Percentiles rank a stretch among this genome's conserved stretches.
These are phyloP conservation scores for Spilosoma lubricipeda DNA, from an alignment of 2,888 invertebrate genomes.

Conservation along the genomic window DNA sequence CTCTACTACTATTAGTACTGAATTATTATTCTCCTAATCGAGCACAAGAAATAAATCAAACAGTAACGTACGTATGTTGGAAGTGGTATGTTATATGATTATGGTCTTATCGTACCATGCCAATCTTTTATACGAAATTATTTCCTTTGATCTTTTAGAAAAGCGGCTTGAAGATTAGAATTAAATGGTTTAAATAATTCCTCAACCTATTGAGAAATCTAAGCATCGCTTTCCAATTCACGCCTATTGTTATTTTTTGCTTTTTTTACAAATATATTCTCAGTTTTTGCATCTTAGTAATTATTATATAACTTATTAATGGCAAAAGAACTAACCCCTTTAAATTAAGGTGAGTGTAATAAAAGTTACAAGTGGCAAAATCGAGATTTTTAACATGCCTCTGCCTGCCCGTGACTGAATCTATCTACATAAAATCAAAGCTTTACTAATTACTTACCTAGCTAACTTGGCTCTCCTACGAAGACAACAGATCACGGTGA, in stretches of 20 bases:
- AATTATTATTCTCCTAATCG: neutral
- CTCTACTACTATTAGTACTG: neutral
- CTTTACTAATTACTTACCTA: constrained; percentile 63
- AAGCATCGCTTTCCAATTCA: too few relatives aligned
- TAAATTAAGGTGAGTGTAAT: neutral
- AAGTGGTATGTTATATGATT: neutral
- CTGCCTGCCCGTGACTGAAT: neutral
- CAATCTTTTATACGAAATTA: neutral
- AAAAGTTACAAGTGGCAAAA: neutral
- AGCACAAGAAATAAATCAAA: neutral
- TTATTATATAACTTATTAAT: neutral
- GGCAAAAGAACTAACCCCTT: neutral
- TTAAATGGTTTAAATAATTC: too few relatives aligned
- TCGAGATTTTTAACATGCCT: too few relatives aligned
- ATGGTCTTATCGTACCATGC: neutral
- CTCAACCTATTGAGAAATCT: too few relatives aligned
- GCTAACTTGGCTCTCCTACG: constrained; percentile 94
- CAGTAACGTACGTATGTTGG: neutral
- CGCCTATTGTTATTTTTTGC: too few relatives aligned
- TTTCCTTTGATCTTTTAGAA: neutral
- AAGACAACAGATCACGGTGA: constrained; percentile 95
- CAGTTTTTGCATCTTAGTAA: neutral
- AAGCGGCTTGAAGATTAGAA: neutral
- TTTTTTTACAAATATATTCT: too few relatives aligned
- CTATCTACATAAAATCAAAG: neutral